Base-by-base conservation (phyloP, 2,797 vertebrate species). In the Decapterus maruadsi region DNA sequence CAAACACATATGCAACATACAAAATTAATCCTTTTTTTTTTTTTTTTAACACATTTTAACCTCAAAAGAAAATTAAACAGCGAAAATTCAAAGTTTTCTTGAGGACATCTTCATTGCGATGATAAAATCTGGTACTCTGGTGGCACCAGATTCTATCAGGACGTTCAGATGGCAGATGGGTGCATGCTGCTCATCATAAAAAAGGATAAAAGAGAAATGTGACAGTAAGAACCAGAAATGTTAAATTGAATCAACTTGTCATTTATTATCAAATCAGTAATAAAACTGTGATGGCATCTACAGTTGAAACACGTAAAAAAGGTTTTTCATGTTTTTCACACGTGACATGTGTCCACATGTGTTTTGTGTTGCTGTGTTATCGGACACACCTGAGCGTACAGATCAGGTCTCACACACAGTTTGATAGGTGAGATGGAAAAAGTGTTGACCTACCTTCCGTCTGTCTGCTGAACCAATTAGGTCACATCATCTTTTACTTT, bases 361-460 rank as follows among this genome's bases (percentile, higher is more conserved):
- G 9, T 62, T 29, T 22, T 20, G 61, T 20, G 61, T 53, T 40
- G 13, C 14, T 14, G 43, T 13, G 42, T 12, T 11, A n/a, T 54
- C 59, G 42, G 54, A 72, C 46, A 40, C 63, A 77, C 53, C 64
- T 68, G 79, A 77, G 69, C 63, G 45, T 46, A 34, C 59, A 7
- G 74, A 59, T 81, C 73, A 58, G 43, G 20, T 81, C 63, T 54
- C 50, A 13, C 20, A 51, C 46, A 45, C 50, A 54, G 34, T 11
- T 54, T 59, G 82, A 77, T 68, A 82, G 71, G 53, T 75, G 77
- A 87, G 70, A 80, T 51, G 76, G 81, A 82, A n/a, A 81, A 76
- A 40, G 60, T 45, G 70, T 29, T 42, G 65, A 63, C 68, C 58
- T 63, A 64, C 5, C 34, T 16, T 71, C 42, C 43, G 34, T 12